Conservation (phyloP, 1,140 invertebrate species). For the Diuraphis noxia region DNA sequence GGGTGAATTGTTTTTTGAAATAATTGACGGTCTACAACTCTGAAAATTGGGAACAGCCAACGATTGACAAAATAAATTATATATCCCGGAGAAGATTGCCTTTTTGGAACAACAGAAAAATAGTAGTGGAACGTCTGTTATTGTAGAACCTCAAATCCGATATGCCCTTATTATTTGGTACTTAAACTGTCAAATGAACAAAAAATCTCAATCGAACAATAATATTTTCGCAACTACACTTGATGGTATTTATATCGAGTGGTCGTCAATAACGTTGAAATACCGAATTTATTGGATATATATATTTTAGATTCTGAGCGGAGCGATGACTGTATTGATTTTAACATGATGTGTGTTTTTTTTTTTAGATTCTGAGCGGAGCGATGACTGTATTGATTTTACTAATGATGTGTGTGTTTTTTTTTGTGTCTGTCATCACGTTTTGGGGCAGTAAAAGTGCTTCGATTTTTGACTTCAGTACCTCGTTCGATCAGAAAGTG, state of each 20-base stretch:
- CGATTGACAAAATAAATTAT: neutral
- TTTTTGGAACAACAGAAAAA: neutral
- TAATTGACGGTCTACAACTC: neutral
- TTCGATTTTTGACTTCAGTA: too few relatives aligned
- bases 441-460: too few relatives aligned
- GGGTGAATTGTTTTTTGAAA: neutral
- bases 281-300: neutral
- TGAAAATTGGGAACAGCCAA: neutral
- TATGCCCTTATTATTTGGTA: neutral
- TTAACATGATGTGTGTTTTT: too few relatives aligned
- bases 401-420: too few relatives aligned
- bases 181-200: neutral
- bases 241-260: neutral
- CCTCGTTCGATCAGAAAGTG: too few relatives aligned
- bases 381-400: too few relatives aligned
- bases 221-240: too few relatives aligned
- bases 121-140: neutral
- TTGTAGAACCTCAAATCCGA: neutral
- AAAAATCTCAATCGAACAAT: neutral
- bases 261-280: neutral
- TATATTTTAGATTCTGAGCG: too few relatives aligned
- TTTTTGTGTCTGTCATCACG: too few relatives aligned
- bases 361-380: too few relatives aligned
- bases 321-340: too few relatives aligned
- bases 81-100: neutral